Evolutionary conservation across 2,797 vertebrate species (phyloP).

Genomic region (Lycodopsis pacificus): DNA sequence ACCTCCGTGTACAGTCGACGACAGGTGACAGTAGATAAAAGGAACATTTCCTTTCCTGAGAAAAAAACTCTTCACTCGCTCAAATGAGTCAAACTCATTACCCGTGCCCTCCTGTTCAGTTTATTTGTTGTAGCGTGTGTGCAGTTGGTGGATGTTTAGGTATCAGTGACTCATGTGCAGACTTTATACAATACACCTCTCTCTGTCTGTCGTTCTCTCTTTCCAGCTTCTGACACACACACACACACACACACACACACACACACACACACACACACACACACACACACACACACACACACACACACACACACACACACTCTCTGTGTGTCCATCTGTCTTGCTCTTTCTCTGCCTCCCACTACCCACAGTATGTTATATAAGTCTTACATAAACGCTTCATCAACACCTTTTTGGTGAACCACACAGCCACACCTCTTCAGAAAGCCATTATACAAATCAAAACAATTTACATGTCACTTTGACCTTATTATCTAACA

Average conservation of each 20-base stretch:
- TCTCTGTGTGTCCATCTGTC: constrained; percentile 49
- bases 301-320: constrained; percentile 38
- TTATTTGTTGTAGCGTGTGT: constrained; percentile 60
- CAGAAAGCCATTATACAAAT: constrained; percentile 56
- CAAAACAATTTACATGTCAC: constrained; percentile 50
- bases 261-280: too few species aligned
- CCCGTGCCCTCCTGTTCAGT: constrained; percentile 40
- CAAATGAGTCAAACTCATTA: constrained; percentile 29
- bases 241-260: too few species aligned
- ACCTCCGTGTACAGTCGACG: constrained; percentile 52
- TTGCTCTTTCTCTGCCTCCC: constrained; percentile 70
- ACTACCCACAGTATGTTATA: constrained; percentile 78
- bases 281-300: too few species aligned
- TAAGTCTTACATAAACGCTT: constrained; percentile 80
- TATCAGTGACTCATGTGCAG: constrained; percentile 72
- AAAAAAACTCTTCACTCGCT: constrained; percentile 43
- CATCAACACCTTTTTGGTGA: constrained; percentile 68
- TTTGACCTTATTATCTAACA: constrained; percentile 59
- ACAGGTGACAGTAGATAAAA: constrained; percentile 48
- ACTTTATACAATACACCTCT: constrained; percentile 59
- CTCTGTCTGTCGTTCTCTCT: constrained; percentile 8
- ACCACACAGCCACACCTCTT: constrained; percentile 62
- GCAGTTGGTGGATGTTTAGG: constrained; percentile 55
- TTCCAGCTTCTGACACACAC: constrained; percentile 44
- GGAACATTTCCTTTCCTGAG: constrained; percentile 57